A percentile compares a stretch with the other conserved stretches of the same genome.
Conservation (phyloP, 2,888 invertebrate species). For the Teinopalpus imperialis region DNA sequence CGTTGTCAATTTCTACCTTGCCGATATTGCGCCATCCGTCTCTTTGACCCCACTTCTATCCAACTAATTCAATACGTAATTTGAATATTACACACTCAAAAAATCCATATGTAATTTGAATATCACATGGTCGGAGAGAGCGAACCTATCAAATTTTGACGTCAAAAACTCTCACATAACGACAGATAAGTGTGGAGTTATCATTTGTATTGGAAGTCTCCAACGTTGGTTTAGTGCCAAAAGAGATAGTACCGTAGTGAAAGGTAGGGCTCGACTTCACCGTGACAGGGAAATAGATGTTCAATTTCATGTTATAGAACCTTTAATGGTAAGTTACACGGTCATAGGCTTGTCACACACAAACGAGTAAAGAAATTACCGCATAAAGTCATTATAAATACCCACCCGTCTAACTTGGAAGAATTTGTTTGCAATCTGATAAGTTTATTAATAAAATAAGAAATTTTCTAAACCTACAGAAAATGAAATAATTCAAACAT, state of each 20-base stretch:
- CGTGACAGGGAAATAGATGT: constrained; percentile 4
- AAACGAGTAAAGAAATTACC: no score
- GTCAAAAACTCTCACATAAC: constrained; percentile 13
- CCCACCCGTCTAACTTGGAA: no score
- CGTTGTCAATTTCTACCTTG: background rate
- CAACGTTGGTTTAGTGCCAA: background rate
- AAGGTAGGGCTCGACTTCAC: constrained; percentile 13
- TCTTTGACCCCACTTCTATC: background rate
- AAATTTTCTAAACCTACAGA: no score
- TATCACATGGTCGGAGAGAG: constrained; percentile 8
- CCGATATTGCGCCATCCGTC: background rate
- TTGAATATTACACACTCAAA: constrained; percentile 2
- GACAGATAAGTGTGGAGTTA: constrained; percentile 17
- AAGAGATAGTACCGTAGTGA: constrained; percentile 18
- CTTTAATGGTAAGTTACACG: background rate
- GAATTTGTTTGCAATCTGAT: no score
- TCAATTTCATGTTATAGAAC: background rate
- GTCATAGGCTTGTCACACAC: background rate
- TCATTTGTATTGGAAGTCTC: background rate
- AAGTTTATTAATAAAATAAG: no score
- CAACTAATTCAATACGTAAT: background rate
- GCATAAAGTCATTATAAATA: no score
- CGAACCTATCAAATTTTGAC: constrained; percentile 14
- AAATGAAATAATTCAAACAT: no score
- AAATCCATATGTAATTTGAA: background rate